phyloP scores from a whole-genome alignment of 1,140 invertebrate genomes.

The Ptiloglossa arizonensis region DNA sequence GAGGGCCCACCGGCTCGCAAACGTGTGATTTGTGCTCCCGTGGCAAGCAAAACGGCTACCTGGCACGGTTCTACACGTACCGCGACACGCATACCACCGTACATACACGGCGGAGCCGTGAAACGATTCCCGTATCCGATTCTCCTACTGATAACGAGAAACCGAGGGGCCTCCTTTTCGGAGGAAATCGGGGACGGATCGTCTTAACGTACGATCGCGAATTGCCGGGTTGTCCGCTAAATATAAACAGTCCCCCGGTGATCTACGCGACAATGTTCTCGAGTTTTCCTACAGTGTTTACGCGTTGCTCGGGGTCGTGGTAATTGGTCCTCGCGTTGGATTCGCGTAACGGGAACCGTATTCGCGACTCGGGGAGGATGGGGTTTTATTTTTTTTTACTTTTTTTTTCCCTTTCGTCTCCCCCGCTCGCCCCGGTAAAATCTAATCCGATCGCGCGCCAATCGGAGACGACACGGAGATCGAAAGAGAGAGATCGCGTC shows the following conservation, averaged over 20 bases:
- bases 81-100: conserved; percentile 10
- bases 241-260: background rate
- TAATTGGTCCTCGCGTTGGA: background rate
- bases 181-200: conserved; percentile 21
- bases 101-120: background rate
- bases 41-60: conserved; percentile 48
- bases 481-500: conserved; percentile 11
- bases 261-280: no score
- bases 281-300: no score
- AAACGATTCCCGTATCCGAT: conserved; percentile 45
- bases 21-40: conserved; percentile 61
- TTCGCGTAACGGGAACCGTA: background rate
- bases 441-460: conserved; percentile 14
- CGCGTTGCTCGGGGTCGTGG: no score
- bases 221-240: background rate
- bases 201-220: conserved; percentile 15
- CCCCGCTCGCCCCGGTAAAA: no score
- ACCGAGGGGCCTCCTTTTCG: conserved; percentile 15
- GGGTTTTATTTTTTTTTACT: no score
- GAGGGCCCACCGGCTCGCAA: conserved; percentile 37
- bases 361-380: no score
- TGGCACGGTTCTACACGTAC: conserved; percentile 34
- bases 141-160: conserved; percentile 37
- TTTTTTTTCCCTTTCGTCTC: no score
- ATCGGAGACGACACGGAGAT: conserved; percentile 14